Evolutionary conservation across 2,797 vertebrate species (phyloP), one percentile per base, ranked within the genome.

Genomic region (Peromyscus attwateri): DNA sequence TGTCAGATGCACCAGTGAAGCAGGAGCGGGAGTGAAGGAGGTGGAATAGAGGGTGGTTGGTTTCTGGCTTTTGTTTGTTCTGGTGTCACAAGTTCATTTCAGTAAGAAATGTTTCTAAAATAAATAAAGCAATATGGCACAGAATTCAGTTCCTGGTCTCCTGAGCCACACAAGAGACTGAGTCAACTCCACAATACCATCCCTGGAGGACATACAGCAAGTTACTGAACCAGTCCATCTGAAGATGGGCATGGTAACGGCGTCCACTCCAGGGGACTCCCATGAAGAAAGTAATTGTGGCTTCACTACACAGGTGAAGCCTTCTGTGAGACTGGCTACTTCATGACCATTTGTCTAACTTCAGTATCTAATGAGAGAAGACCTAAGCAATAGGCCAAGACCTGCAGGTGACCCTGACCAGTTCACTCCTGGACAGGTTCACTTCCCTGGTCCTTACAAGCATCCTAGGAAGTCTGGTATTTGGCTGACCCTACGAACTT

Each of bases 41-140:
- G 57, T 17, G 23, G 57, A 83, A 79, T 0, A 34, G 31, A 70
- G 46, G 89, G 79, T 37, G 68, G 73, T 57, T 37, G 68, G 73
- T 57, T 89, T 96, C 49, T 84, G 55, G 64, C 73, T 79, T 16
- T 6, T 46, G 40, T 87, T 88, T 89, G 34, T 87, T 92, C 91
- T 62, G 79, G 49, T 81, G 49, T 92, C 75, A 87, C 84, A 75
- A 37, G 70, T 46, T 52, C 88, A 76, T 23, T 87, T 92, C 93
- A 80, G 73, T 29, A 87, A 93, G 83, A 90, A 95, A 89, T 6
- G 6, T 21, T 94, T 83, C 64, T 76, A 88, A 88, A 73, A 40
- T 14, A 34, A 91, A 62, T 70, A 73, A 64, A 71, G 55, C 62
- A 40, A 6, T 31, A 84, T 6, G 43, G 70, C 46, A 14, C 55